phyloP scores from a whole-genome alignment of 2,888 invertebrate genomes.

The Aleiodes alternator region DNA sequence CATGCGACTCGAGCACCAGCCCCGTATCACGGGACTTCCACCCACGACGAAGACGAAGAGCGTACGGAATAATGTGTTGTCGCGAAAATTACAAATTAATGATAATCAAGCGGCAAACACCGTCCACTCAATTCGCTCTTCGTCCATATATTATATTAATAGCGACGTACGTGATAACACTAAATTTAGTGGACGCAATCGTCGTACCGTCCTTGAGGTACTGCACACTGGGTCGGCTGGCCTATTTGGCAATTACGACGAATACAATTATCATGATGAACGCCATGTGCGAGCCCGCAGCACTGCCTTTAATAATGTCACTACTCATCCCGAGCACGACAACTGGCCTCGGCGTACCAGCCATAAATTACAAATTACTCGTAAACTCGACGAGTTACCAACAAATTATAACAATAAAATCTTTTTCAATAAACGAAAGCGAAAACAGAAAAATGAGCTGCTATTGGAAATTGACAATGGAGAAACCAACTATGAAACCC shows the following conservation, averaged over 20 bases:
- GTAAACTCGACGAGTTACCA: neutral
- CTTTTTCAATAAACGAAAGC: no score
- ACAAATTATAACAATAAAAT: constrained; percentile 12
- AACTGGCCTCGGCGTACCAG: constrained; percentile 76
- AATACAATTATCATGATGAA: constrained; percentile 23
- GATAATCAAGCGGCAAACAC: constrained; percentile 15
- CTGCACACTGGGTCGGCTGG: constrained; percentile 11
- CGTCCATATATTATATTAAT: constrained; percentile 38
- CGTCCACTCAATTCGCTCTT: constrained; percentile 35
- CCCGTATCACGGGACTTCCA: constrained; percentile 66
- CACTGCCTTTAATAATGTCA: constrained; percentile 52
- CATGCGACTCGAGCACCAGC: constrained; percentile 68
- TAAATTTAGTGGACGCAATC: neutral
- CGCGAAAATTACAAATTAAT: constrained; percentile 9
- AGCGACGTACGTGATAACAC: neutral
- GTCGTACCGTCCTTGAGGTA: constrained; percentile 10
- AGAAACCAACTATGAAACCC: neutral
- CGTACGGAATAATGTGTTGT: constrained; percentile 15
- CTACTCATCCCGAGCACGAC: constrained; percentile 52
- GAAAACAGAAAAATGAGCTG: no score
- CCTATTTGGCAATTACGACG: constrained; percentile 22
- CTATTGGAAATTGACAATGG: neutral
- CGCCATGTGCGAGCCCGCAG: constrained; percentile 42
- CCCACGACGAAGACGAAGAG: constrained; percentile 54
- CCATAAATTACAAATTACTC: constrained; percentile 60